A percentile compares a stretch with the other conserved stretches of the same genome.
Conservation (phyloP, 2,888 invertebrate species). For the Parochlus steinenii region DNA sequence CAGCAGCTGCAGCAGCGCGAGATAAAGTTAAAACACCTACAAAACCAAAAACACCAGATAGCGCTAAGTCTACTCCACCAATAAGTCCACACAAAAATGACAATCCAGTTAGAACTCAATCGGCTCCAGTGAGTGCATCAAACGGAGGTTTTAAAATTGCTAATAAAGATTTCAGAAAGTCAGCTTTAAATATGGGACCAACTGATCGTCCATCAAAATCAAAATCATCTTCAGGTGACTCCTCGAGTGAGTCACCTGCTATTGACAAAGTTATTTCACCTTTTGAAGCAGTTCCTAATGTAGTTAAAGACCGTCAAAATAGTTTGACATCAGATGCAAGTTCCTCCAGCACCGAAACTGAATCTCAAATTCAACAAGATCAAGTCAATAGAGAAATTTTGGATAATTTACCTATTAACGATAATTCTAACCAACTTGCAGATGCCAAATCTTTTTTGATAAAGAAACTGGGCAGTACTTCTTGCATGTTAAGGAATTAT, state of each 20-base stretch:
- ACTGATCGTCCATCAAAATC: constrained; percentile 27
- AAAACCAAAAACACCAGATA: constrained; percentile 19
- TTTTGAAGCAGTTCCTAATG: constrained; percentile 5
- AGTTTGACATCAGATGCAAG: neutral
- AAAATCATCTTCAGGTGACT: constrained; percentile 22
- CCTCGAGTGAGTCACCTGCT: constrained; percentile 9
- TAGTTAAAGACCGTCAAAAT: neutral
- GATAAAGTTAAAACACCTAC: constrained; percentile 17
- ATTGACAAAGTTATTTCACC: constrained; percentile 5
- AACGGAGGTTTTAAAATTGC: constrained; percentile 27
- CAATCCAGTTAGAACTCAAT: constrained; percentile 20
- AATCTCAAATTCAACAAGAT: constrained; percentile 7
- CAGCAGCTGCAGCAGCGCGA: constrained; percentile 15
- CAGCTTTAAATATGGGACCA: constrained; percentile 48
- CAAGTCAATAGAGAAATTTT: constrained; percentile 5
- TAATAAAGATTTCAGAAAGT: constrained; percentile 60
- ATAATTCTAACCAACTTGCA: constrained; percentile 26
- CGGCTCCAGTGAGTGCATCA: constrained; percentile 31
- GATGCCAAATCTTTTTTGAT: constrained; percentile 56
- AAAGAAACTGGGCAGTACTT: constrained; percentile 36
- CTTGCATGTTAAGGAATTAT: no score
- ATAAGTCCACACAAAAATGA: constrained; percentile 14
- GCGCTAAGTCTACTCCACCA: constrained; percentile 17
- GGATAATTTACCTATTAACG: no score
- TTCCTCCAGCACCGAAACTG: constrained; percentile 4